A percentile compares a stretch with the other conserved stretches of the same genome.
Evolutionary conservation across 2,797 vertebrate genomes (phyloP).

Genomic region (Scleropages formosus): DNA sequence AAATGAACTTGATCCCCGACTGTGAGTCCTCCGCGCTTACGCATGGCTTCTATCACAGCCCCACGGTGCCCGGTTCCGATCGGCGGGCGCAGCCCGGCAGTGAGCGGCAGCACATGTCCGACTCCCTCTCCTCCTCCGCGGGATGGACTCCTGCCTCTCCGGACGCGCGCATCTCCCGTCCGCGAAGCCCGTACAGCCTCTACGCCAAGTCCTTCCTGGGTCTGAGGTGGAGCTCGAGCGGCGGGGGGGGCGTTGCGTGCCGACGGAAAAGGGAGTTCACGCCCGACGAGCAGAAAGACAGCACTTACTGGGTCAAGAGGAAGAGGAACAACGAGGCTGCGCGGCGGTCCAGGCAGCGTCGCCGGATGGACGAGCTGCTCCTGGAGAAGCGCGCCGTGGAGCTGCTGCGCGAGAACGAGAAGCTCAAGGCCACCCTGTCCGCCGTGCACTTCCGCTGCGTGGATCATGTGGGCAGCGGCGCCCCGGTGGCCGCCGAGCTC

Average conservation of each 20-base stretch:
- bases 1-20: too few species aligned
- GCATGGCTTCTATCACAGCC: too few species aligned
- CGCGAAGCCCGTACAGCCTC: constrained; percentile 13
- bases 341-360: constrained; percentile 56
- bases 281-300: constrained; percentile 50
- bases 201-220: constrained; percentile 30
- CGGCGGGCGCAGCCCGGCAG: too few species aligned
- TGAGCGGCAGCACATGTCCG: too few species aligned
- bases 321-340: constrained; percentile 62
- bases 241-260: background rate
- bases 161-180: background rate
- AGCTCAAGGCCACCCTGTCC: constrained; percentile 50
- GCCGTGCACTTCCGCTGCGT: constrained; percentile 39
- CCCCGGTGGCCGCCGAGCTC: background rate
- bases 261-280: constrained; percentile 53
- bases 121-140: background rate
- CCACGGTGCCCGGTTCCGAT: too few species aligned
- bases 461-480: background rate
- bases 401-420: constrained; percentile 57
- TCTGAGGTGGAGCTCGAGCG: background rate
- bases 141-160: background rate
- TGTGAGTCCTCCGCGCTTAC: too few species aligned
- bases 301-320: constrained; percentile 58
- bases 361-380: constrained; percentile 52
- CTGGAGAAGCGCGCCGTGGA: constrained; percentile 50